phyloP scores from a whole-genome alignment of 1,140 invertebrate species.

The Mamestra configurata region DNA sequence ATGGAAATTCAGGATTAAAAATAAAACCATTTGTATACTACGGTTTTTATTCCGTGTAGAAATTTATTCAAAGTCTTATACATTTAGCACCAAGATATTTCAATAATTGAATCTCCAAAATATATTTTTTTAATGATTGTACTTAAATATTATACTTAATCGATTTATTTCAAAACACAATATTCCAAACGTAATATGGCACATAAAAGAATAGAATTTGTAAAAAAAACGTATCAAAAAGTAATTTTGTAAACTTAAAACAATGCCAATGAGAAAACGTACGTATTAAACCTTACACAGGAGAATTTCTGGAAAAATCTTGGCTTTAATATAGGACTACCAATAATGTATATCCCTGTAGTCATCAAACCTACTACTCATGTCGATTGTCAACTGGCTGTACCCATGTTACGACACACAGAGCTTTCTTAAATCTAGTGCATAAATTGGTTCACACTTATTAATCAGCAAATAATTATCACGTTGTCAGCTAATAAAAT shows the following conservation, averaged over 20 bases:
- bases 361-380: neutral
- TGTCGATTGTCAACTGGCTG: neutral
- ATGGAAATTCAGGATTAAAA: neutral
- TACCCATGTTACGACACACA: constrained; percentile 12
- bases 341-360: constrained; percentile 24
- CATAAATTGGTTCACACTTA: neutral
- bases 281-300: neutral
- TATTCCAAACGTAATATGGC: constrained; percentile 9
- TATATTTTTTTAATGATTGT: neutral
- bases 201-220: constrained; percentile 14
- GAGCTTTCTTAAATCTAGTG: constrained; percentile 1
- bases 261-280: neutral
- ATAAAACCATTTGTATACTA: neutral
- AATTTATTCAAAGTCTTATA: constrained; percentile 33
- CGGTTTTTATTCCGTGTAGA: constrained; percentile 12
- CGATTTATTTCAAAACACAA: neutral
- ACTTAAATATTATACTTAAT: neutral
- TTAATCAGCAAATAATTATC: constrained; percentile 10
- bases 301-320: constrained; percentile 35
- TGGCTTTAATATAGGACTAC: neutral
- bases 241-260: constrained; percentile 10
- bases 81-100: constrained; percentile 41
- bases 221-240: neutral
- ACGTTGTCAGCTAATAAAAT: neutral
- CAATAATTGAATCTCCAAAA: constrained; percentile 30